These are phyloP conservation scores for Pseudorasbora parva DNA, from an alignment of 2,113 vertebrate species.

Conservation along the genomic window DNA sequence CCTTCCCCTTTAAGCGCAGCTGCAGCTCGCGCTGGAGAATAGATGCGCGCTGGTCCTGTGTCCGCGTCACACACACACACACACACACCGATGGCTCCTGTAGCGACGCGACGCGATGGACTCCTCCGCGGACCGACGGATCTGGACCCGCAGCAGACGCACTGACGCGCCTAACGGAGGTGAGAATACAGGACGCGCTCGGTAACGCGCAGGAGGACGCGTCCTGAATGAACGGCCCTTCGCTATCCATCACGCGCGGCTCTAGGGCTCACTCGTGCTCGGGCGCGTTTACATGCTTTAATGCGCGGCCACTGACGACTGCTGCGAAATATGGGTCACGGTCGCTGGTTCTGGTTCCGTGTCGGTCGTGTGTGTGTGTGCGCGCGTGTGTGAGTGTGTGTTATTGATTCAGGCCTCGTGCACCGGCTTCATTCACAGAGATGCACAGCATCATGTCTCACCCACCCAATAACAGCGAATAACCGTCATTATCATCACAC, in stretches of 20 bases:
- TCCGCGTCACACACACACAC: not conserved
- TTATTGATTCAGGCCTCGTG: slow-evolving; percentile 25
- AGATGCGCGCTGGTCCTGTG: slow-evolving; percentile 54
- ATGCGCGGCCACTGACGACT: not conserved
- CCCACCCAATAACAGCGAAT: not conserved
- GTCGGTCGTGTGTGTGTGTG: not conserved
- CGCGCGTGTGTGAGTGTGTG: slow-evolving; percentile 9
- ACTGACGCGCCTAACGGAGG: not conserved
- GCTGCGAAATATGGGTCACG: not conserved
- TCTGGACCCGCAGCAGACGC: not conserved
- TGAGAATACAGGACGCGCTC: not conserved
- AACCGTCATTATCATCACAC: too few relatives aligned
- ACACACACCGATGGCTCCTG: not conserved
- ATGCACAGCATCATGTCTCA: not conserved
- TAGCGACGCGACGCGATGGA: not conserved
- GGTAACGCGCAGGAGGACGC: not conserved
- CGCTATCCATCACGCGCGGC: not conserved
- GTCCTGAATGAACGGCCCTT: not conserved
- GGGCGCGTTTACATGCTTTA: not conserved
- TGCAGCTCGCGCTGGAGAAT: slow-evolving; percentile 58
- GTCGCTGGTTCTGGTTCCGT: not conserved
- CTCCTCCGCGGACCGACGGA: not conserved
- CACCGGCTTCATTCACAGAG: slow-evolving; percentile 15
- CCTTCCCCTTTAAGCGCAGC: slow-evolving; percentile 55
- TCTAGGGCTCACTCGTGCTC: not conserved